Evolutionary conservation across 2,113 vertebrate genomes (phyloP), one percentile per base, ranked within the genome.

Genomic region (Chloropsis cyanopogon): DNA sequence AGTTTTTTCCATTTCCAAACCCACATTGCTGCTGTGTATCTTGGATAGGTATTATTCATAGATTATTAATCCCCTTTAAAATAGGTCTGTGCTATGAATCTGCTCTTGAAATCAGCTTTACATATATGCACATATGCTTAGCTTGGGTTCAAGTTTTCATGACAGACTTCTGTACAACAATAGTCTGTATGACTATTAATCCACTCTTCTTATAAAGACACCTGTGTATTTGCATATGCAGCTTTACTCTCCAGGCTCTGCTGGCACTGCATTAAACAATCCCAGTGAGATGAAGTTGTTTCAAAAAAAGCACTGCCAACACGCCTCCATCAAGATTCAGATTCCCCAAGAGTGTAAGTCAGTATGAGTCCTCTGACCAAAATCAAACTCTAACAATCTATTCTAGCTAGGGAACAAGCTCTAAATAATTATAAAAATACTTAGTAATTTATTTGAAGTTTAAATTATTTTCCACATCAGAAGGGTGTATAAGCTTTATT

Each of bases 51-150:
- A 95, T 97, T 96, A 95, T 92, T 97, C 92, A 95, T 53, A 75
- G 59, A 68, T 73, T 86, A 97, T 96, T 95, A 97, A 97, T 96
- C 77, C 50, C 54, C 82, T 95, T 95, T 92, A 91, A 96, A 97
- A 97, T 49, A 28, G 14, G 79, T 72, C 82, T 92, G 61, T 70
- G 85, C 81, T 53, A 52, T 56, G 50, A 76, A 96, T 93, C 77
- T 83, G 66, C 79, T 96, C 84, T 95, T 82, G 87, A 91, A 96
- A 95, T 31, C 61, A 86, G 66, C 37, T 91, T 60, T 75, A 47
- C 60, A 33, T 52, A 15, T 37, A 68, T 1, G 11, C 19, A 26
- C 14, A 50, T 49, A 41, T 20, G 33, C 47, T 37, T 93, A 93
- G 25, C 42, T 57, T 25, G 44, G 50, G 42, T 75, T 57, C 5